phyloP scores from a whole-genome alignment of 1,140 invertebrate genomes.

The Drosophila jambulina region DNA sequence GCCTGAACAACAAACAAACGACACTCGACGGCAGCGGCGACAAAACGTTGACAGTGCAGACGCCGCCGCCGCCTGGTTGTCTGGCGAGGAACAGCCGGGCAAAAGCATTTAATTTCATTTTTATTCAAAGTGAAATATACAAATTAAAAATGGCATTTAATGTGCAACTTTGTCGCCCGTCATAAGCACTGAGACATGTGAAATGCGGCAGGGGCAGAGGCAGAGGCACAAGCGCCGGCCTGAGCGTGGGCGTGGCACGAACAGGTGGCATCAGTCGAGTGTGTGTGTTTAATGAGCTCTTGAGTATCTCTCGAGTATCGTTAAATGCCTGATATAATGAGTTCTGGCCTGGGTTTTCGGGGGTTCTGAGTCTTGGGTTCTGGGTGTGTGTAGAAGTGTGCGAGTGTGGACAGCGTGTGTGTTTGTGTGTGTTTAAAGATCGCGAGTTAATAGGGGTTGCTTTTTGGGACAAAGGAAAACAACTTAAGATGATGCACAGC shows the following conservation, averaged over 20 bases:
- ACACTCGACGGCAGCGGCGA: slow-evolving; percentile 21
- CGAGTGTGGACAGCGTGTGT: slow-evolving; percentile 1
- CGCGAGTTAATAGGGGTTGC: slow-evolving; percentile 21
- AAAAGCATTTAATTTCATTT: slow-evolving; percentile 76
- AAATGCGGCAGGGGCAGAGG: neutral
- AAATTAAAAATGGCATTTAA: slow-evolving; percentile 81
- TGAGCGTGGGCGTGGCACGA: slow-evolving; percentile 26
- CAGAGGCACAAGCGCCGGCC: neutral
- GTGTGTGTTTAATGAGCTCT: slow-evolving; percentile 49
- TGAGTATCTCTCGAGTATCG: slow-evolving; percentile 31
- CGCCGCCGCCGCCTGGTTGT: slow-evolving; percentile 61
- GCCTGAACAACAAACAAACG: slow-evolving; percentile 30
- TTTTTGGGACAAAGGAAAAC: slow-evolving; percentile 6
- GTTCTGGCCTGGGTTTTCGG: slow-evolving; percentile 20
- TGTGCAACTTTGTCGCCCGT: slow-evolving; percentile 69
- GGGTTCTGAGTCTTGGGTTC: neutral
- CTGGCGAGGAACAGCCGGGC: slow-evolving; percentile 37
- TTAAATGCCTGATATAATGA: slow-evolving; percentile 39
- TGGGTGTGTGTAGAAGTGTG: slow-evolving; percentile 1
- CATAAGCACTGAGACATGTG: slow-evolving; percentile 60
- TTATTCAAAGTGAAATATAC: slow-evolving; percentile 73
- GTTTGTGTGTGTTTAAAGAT: slow-evolving; percentile 8
- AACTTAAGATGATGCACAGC: slow-evolving; percentile 30
- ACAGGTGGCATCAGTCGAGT: slow-evolving; percentile 37
- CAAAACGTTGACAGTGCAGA: slow-evolving; percentile 51